Evolutionary conservation across 2,888 invertebrate species (phyloP).

Genomic region (Drosophila siamana): DNA sequence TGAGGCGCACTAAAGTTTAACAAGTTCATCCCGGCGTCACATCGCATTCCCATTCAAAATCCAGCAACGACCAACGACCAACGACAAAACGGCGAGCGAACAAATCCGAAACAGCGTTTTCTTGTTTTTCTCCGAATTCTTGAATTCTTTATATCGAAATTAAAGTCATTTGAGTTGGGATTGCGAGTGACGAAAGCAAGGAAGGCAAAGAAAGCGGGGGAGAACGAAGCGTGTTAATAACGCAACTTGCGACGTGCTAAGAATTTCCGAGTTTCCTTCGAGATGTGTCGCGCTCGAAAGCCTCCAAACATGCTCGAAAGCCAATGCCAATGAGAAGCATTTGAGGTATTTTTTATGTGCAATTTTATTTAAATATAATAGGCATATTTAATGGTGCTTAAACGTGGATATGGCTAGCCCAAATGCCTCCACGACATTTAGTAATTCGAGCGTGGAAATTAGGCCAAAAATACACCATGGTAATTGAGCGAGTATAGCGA

Average conservation of each 20-base stretch:
- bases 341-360: slow-evolving; percentile 73
- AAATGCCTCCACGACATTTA: slow-evolving; percentile 5
- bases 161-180: slow-evolving; percentile 57
- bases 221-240: slow-evolving; percentile 70
- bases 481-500: background rate
- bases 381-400: slow-evolving; percentile 68
- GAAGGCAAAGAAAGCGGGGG: slow-evolving; percentile 8
- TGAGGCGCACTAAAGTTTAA: slow-evolving; percentile 72
- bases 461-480: slow-evolving; percentile 4
- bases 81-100: no score
- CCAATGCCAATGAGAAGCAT: slow-evolving; percentile 43
- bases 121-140: slow-evolving; percentile 26
- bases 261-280: slow-evolving; percentile 43
- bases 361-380: slow-evolving; percentile 73
- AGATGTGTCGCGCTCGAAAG: slow-evolving; percentile 35
- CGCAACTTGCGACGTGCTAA: slow-evolving; percentile 70
- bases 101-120: slow-evolving; percentile 1
- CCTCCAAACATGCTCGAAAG: background rate
- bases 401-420: slow-evolving; percentile 22
- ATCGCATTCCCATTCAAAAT: slow-evolving; percentile 64
- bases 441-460: slow-evolving; percentile 7
- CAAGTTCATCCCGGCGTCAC: slow-evolving; percentile 57
- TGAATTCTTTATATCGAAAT: slow-evolving; percentile 64
- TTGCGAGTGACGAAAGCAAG: background rate
- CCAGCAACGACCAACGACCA: slow-evolving; percentile 12